Base-by-base conservation (phyloP, 2,888 invertebrate species). In the Rotaria sp. region DNA sequence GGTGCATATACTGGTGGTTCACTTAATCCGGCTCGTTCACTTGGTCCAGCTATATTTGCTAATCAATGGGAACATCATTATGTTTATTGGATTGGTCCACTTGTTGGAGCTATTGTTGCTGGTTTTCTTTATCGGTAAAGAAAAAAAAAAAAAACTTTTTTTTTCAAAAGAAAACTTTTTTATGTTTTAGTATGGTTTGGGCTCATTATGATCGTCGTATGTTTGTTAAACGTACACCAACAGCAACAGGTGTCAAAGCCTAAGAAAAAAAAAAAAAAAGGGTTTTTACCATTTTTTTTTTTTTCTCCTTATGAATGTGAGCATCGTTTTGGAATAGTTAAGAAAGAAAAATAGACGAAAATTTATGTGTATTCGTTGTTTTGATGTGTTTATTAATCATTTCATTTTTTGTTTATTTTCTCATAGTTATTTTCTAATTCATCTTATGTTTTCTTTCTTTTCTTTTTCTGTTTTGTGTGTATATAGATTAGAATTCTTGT, bases 141-240 rank as follows among this genome's bases (percentile, higher is more conserved):
- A 45, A 11, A 45, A 45, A 45, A 45, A n/a, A n/a, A n/a, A n/a
- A 74, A 13, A 1, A 3, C n/a, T 35, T 41, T 57, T 57, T 24
- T n/a, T 57, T 57, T 57, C 4, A 13, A 21, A 57, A n/a, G 24
- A n/a, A n/a, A 21, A 26, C 2, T 57, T 30, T 67, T 24, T 67
- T n/a, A 7, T 13, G 1, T 30, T 30, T 67, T 67, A 4, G 30
- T n/a, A 30, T 75, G 41, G 45, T 80, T 45, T 80, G 80, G 80
- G 80, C 80, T 45, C 80, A 80, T 80, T 35, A 41, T 80, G 80
- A 80, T 80, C 80, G 80, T 45, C 80, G 80, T 45, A 80, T 80
- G 67, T 67, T 67, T 67, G 67, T 67, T 67, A 67, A 67, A 67
- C 67, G 67, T 67, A 21, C 67, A 35, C 15, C 30, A 67, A 10